Base-by-base conservation (phyloP, 2,888 invertebrate genomes). In the Sphaerophoria taeniata region DNA sequence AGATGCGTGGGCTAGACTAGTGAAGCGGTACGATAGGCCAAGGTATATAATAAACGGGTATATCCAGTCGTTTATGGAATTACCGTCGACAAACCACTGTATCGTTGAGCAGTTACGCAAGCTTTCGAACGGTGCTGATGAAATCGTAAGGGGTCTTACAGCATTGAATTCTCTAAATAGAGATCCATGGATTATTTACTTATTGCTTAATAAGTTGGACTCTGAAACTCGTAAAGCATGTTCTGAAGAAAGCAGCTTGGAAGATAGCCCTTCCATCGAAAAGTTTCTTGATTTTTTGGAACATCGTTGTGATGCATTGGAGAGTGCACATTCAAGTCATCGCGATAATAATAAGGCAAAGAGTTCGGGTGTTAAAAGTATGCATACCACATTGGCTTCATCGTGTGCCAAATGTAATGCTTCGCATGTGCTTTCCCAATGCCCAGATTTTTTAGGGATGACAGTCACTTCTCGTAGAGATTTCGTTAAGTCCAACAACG, bases 281-380 rank as follows among this genome's bases (percentile, higher is more conserved):
- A 14, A 45, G 34, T 76, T 76, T 12, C 16, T 80, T 12, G 24
- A 43, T 7, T 81, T 78, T 70, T 60, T 81, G 7, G 56, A 60
- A 39, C 51, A 34, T 7, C 71, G 75, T 7, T 84, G 84, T 60
- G 73, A 84, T 45, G 58, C 78, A 11, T 14, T 83, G 5, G 83
- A 82, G 39, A 51, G 65, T 60, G 72, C 51, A 49, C 14, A 67
- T 16, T 3, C 39, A 24, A 43, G 43, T 43, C 14, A 7, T 2
- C 45, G 33, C 7, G 11, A 45, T 6, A 47, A 56, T n/a, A 3
- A 31, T 70, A 45, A 14, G 12, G 6, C 55, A 1, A 58, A 36
- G 9, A 36, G 34, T 16, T 7, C 49, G 24, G 24, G 24, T 11
- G n/a, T 0, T 14, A 36, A 33, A 34, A 55, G 12, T 34, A 31